These are phyloP conservation scores for Podotricha telesiphe DNA, from an alignment of 2,888 invertebrate species.

Conservation along the genomic window DNA sequence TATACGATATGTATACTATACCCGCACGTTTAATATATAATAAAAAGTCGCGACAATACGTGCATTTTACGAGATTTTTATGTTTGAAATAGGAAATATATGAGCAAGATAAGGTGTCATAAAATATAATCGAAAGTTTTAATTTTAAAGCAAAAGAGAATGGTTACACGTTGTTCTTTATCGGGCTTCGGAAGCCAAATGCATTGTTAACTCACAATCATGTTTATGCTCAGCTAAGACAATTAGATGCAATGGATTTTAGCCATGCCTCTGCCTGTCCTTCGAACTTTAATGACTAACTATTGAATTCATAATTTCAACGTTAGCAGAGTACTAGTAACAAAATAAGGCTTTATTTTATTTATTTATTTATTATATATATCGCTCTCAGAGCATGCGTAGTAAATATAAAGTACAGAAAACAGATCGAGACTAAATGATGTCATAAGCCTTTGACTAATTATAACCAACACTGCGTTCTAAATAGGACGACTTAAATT, in stretches of 20 bases:
- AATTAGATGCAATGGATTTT: constrained; percentile 37
- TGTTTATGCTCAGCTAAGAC: constrained; percentile 40
- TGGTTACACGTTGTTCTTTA: constrained; percentile 36
- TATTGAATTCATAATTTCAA: constrained; percentile 14
- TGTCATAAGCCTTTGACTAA: too few species aligned
- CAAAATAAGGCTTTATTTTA: too few species aligned
- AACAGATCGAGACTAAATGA: too few species aligned
- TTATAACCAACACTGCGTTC: too few species aligned
- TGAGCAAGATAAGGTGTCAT: constrained; percentile 21
- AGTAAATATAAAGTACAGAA: too few species aligned
- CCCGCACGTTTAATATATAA: constrained; percentile 12
- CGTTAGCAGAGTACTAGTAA: background rate
- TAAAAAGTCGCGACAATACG: constrained; percentile 8
- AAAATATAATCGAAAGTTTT: constrained; percentile 32
- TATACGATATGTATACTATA: background rate
- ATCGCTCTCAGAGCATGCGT: too few species aligned
- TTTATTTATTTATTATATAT: too few species aligned
- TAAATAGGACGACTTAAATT: too few species aligned
- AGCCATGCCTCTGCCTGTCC: constrained; percentile 16
- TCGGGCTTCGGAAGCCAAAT: constrained; percentile 44
- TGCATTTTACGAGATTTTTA: constrained; percentile 11
- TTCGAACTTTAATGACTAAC: constrained; percentile 12
- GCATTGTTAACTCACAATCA: constrained; percentile 40
- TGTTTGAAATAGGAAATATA: constrained; percentile 15
- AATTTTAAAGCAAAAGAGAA: constrained; percentile 35